Evolutionary conservation across 2,113 vertebrate species (phyloP).

Genomic region (Terrapene triunguis): DNA sequence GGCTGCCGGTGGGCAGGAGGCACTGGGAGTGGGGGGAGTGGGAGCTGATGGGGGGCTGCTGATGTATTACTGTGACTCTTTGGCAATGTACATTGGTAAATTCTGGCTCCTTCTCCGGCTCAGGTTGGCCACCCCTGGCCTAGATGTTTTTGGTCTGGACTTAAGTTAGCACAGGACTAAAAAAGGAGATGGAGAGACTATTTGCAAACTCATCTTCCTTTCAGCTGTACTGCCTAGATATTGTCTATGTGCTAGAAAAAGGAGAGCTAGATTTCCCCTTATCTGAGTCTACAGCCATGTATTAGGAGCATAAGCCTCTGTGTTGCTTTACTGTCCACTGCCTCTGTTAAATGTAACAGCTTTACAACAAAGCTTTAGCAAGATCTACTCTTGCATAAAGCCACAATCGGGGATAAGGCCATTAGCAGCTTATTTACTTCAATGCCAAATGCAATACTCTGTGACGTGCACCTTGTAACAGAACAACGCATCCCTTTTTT

Average conservation of each 20-base stretch:
- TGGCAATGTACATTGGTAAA: too few relatives aligned
- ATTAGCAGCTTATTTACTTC: slow-evolving; percentile 25
- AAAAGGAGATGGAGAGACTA: not conserved
- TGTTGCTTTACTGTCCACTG: not conserved
- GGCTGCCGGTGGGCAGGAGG: too few relatives aligned
- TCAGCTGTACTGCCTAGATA: not conserved
- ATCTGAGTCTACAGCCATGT: slow-evolving; percentile 16
- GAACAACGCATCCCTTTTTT: not conserved
- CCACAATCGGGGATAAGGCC: not conserved
- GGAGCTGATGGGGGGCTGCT: too few relatives aligned
- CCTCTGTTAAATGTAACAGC: fast-evolving
- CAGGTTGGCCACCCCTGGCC: too few relatives aligned
- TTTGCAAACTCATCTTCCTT: not conserved
- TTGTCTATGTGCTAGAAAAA: not conserved
- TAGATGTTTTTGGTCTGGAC: fast-evolving
- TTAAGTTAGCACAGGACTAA: not conserved
- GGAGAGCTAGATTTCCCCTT: not conserved
- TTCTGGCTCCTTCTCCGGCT: too few relatives aligned
- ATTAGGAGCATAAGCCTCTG: not conserved
- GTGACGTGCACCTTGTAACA: fast-evolving
- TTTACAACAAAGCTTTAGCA: slow-evolving; percentile 31
- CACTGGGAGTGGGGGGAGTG: too few relatives aligned
- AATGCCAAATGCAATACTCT: not conserved
- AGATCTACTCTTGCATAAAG: not conserved
- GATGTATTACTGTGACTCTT: too few relatives aligned